Conservation (phyloP, 2,888 invertebrate species). For the Cataglyphis cursor region DNA sequence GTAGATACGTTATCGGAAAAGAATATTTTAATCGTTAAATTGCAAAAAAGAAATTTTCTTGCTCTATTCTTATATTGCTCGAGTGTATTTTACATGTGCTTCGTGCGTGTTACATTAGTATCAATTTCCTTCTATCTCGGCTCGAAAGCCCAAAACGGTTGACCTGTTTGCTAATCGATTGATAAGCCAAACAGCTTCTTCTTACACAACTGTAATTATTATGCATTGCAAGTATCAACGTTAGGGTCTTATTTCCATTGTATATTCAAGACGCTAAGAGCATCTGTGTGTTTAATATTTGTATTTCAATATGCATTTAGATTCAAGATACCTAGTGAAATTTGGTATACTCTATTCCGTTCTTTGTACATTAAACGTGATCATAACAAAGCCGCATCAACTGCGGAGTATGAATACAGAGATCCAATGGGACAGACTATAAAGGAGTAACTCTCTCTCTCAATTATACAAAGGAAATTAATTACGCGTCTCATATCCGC, state of each 20-base stretch:
- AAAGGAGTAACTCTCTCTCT: neutral
- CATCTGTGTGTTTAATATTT: neutral
- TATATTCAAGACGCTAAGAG: neutral
- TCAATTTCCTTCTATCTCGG: neutral
- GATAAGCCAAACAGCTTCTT: constrained; percentile 27
- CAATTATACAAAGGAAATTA: constrained; percentile 12
- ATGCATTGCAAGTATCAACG: neutral
- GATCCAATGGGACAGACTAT: neutral
- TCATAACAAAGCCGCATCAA: neutral
- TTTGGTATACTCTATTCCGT: neutral
- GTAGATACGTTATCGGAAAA: neutral
- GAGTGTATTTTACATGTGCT: neutral
- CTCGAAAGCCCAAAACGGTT: constrained; percentile 6
- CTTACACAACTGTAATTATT: constrained; percentile 38
- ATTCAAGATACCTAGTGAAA: neutral
- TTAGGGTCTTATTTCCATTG: neutral
- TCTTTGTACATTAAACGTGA: neutral
- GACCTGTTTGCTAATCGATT: constrained; percentile 17
- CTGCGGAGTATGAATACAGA: constrained; percentile 13
- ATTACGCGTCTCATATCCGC: neutral
- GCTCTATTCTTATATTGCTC: neutral
- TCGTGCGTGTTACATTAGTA: neutral
- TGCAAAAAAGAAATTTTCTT: neutral
- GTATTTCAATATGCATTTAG: neutral
- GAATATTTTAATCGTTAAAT: neutral